A percentile compares a stretch with the other conserved stretches of the same genome.
Evolutionary conservation across 2,888 invertebrate species (phyloP).

Genomic region (Muschampia plurimacula): DNA sequence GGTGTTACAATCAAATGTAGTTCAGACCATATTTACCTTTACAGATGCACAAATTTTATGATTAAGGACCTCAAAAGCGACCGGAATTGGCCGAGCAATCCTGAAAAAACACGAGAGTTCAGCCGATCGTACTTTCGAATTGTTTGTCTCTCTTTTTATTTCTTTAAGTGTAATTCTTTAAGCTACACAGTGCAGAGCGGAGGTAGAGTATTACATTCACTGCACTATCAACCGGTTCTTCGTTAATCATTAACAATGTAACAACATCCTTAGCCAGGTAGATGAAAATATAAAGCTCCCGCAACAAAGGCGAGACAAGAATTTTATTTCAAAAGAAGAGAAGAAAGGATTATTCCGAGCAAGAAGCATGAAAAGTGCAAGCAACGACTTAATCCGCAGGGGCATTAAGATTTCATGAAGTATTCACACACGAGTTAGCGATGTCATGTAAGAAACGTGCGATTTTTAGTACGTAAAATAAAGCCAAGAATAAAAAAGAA

Average conservation of each 20-base stretch:
- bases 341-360: conserved; percentile 24
- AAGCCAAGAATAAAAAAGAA: not conserved
- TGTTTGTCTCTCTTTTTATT: not conserved
- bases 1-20: too few species aligned
- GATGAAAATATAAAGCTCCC: conserved; percentile 23
- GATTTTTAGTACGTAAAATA: not conserved
- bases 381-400: conserved; percentile 28
- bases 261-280: conserved; percentile 12
- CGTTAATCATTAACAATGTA: conserved; percentile 1
- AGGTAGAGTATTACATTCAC: not conserved
- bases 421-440: conserved; percentile 14
- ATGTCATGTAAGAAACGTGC: not conserved
- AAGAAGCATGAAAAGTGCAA: conserved; percentile 31
- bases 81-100: too few species aligned
- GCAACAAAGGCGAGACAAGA: conserved; percentile 29
- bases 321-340: conserved; percentile 35
- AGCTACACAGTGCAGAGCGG: not conserved
- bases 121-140: too few species aligned
- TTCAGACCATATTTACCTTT: too few species aligned
- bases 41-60: too few species aligned
- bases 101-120: too few species aligned
- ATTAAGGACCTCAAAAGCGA: too few species aligned
- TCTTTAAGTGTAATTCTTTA: not conserved
- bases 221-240: conserved; percentile 2
- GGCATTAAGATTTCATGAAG: conserved; percentile 34